Base-by-base conservation (phyloP, 2,888 invertebrate species). In the Trimorus sp. region DNA sequence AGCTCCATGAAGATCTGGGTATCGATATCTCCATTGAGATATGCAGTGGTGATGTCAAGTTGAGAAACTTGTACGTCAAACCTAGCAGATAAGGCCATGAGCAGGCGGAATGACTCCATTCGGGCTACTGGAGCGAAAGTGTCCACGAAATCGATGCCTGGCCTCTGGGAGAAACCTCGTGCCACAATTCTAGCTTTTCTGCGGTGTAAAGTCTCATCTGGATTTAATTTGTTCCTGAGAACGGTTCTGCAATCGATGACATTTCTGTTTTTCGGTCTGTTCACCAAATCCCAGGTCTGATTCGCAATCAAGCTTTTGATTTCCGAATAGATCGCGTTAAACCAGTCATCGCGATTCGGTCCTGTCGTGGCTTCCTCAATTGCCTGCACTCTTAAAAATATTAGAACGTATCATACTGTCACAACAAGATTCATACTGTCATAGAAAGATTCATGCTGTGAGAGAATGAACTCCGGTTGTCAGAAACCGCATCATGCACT, bases 171-270 rank as follows among this genome's bases (percentile, higher is more conserved):
- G 54, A 69, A 76, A 1, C 80, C 71, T 16, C 53, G 40, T 4
- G 81, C 81, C n/a, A 81, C 81, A 7, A 71, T n/a, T n/a, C 81
- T 49, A 7, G 71, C 80, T 16, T 81, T 71, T 45, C 73, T 66
- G 15, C 71, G 15, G 0, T 15, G 59, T 9, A 59, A 7, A 7
- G 59, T 15, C 2, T 40, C 42, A 15, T 59, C 59, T 3, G 59
- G 59, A 11, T 59, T 59, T 7, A 15, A 7, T 26, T 53, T 53
- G 26, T 15, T 53, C 15, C 26, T 15, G 7, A 53, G 12, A 15
- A 53, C 53, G 8, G 38, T 58, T 9, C 58, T 58, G 38, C 38
- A 14, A 11, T 11, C 56, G 26, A 56, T 56, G 9, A 37, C 11
- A 6, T 45, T 45, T 12, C 45, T 45, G 12, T 12, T 12, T 7